phyloP scores from a whole-genome alignment of 2,888 invertebrate genomes.

The Acanthoscelides obtectus region DNA sequence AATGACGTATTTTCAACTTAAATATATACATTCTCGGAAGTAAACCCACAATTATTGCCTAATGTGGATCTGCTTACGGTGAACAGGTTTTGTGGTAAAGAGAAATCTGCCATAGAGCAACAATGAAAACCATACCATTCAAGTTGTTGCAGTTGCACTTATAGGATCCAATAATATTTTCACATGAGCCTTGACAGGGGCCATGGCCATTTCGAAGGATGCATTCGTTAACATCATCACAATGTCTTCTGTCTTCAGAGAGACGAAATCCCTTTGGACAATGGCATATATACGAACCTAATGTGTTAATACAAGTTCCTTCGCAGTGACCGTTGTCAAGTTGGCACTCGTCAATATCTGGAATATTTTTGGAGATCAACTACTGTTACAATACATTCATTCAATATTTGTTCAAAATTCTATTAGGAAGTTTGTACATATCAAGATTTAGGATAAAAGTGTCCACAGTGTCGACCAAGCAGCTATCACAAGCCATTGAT shows the following conservation, averaged over 20 bases:
- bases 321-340: constrained; percentile 54
- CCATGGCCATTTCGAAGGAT: constrained; percentile 60
- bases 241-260: constrained; percentile 26
- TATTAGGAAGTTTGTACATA: no score
- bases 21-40: no score
- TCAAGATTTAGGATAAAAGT: no score
- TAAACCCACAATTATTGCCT: no score
- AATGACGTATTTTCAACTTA: no score
- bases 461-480: no score
- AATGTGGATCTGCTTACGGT: no score
- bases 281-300: constrained; percentile 54
- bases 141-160: constrained; percentile 54
- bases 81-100: no score
- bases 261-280: constrained; percentile 54
- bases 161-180: constrained; percentile 56
- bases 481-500: no score
- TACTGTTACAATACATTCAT: no score
- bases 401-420: no score
- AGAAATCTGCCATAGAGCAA: constrained; percentile 45
- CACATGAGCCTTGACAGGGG: constrained; percentile 60
- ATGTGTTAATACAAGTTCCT: constrained; percentile 53
- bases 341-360: constrained; percentile 57
- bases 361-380: no score
- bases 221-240: constrained; percentile 59
- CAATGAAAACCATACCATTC: constrained; percentile 56